A percentile compares a stretch with the other conserved stretches of the same genome.
Evolutionary conservation across 2,113 vertebrate genomes (phyloP).

Genomic region (Sardina pilchardus): DNA sequence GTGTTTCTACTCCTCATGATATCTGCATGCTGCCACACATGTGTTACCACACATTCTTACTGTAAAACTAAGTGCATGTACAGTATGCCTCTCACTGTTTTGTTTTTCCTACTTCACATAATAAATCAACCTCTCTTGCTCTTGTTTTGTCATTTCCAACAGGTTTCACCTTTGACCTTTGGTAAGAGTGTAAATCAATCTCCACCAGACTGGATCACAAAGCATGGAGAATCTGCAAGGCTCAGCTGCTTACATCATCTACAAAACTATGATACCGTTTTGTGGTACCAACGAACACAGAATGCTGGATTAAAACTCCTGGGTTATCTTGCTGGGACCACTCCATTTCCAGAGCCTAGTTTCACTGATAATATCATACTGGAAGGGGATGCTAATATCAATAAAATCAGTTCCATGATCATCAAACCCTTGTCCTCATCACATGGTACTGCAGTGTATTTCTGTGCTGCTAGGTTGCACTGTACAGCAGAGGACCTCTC

Average conservation of each 20-base stretch:
- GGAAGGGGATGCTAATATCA: neutral
- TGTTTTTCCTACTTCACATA: no score
- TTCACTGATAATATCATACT: neutral
- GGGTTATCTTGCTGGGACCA: neutral
- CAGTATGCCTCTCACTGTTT: no score
- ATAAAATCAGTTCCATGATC: neutral
- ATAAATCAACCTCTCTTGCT: no score
- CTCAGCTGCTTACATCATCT: neutral
- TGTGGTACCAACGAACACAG: neutral
- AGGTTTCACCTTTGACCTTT: no score
- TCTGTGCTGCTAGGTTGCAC: conserved; percentile 46
- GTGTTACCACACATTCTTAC: no score
- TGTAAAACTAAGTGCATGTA: no score
- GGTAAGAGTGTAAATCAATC: neutral
- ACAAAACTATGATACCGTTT: neutral
- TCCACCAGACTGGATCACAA: neutral
- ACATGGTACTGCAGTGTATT: conserved; percentile 29
- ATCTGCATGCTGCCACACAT: no score
- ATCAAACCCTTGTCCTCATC: neutral
- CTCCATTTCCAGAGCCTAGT: neutral
- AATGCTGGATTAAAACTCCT: neutral
- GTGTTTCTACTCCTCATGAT: no score
- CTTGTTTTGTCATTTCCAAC: no score
- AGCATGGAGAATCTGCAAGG: neutral
- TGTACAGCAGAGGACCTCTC: neutral